These are phyloP conservation scores for Dendrophyllia cribrosa DNA, from an alignment of 64 coral and sea anemone genomes.

Conservation along the genomic window DNA sequence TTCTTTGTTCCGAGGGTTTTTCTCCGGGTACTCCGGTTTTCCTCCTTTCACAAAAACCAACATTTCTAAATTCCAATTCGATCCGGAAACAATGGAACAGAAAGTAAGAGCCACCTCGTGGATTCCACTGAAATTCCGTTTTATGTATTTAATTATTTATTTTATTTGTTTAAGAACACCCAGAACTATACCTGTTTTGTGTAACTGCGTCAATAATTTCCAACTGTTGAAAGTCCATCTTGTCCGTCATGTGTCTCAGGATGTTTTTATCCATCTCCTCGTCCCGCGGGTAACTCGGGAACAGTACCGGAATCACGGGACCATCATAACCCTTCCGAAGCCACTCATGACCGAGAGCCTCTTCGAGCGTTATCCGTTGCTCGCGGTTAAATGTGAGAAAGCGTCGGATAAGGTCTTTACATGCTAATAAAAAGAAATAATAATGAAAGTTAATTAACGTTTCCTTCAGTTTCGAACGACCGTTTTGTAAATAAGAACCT, in stretches of 20 bases:
- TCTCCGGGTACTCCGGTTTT: no score
- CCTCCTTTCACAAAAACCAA: no score
- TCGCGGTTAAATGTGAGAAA: slow-evolving; percentile 88
- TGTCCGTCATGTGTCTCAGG: slow-evolving; percentile 71
- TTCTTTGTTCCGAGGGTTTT: no score
- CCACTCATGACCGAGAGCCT: slow-evolving; percentile 78
- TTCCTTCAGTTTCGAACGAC: no score
- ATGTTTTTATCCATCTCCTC: slow-evolving; percentile 76
- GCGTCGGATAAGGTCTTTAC: slow-evolving; percentile 75
- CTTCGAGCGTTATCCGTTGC: slow-evolving; percentile 76
- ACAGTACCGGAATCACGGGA: slow-evolving; percentile 63
- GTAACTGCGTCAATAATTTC: slow-evolving; percentile 53
- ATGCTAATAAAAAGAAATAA: slow-evolving; percentile 45
- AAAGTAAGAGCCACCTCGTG: no score
- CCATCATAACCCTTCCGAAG: slow-evolving; percentile 75
- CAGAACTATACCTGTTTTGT: slow-evolving; percentile 70
- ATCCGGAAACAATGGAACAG: no score
- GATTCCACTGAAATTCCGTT: no score
- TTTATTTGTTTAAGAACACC: no score
- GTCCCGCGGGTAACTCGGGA: slow-evolving; percentile 68
- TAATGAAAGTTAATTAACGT: background rate
- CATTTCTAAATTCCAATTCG: no score
- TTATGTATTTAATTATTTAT: no score
- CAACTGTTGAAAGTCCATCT: slow-evolving; percentile 72
- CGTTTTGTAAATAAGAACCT: no score